Evolutionary conservation across 2,888 invertebrate genomes (phyloP), one percentile per base, ranked within the genome.

Genomic region (Xestia ashworthii): DNA sequence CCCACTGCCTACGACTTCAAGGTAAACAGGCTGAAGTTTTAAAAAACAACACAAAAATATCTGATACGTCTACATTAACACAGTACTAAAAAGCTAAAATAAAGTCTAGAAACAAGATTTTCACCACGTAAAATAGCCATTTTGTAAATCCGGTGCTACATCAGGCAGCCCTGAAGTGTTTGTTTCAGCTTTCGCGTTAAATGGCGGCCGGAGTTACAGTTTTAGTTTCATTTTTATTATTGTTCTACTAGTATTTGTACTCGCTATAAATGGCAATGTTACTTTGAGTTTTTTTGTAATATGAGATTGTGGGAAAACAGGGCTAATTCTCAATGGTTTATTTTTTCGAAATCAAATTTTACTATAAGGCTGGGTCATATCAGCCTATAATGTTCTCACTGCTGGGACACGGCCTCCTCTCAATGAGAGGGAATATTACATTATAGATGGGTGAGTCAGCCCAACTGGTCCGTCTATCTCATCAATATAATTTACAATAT

Each of bases 151-250:
- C 32, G 9, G 8, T 38, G 60, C 71, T 84, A 81, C 81, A 71
- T 60, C 46, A 58, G 41, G 16, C 84, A 84, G 53, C 82, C 78
- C 83, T 85, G 71, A 64, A 80, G 78, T 80, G 79, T 78, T 82
- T 64, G 74, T 73, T 85, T 83, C 78, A 78, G 80, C 64, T 81
- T 77, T 38, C 44, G 78, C 77, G 76, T 79, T 76, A 88, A 83
- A 88, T 88, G 81, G 84, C 70, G 16, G 65, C 60, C 66, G 53
- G 46, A 60, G 58, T 76, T 53, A 67, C 64, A 71, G 72, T 82
- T 60, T 68, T 80, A 77, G 70, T 76, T 83, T 70, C 50, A 65
- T 80, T 80, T 78, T 80, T 80, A 80, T 60, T 70, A 87, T 78
- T 80, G 70, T 74, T 50, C 69, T 70, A 55, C 68, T 72, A 19